These are phyloP conservation scores for Leptocoma aspasia DNA, from an alignment of 2,113 vertebrate genomes.

Conservation along the genomic window DNA sequence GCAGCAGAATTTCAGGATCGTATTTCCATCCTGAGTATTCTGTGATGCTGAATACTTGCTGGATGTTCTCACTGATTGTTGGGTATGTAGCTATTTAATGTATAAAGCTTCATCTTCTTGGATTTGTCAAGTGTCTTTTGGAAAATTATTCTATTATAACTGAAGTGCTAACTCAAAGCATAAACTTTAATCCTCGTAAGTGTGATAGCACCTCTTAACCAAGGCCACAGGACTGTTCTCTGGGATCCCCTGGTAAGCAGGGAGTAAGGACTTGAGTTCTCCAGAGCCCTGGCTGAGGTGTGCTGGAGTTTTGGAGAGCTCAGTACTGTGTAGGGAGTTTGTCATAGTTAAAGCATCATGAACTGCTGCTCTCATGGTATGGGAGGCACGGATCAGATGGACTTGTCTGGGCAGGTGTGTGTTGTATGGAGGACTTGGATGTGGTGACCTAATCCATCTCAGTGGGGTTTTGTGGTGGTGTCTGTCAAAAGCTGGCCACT, in stretches of 20 bases:
- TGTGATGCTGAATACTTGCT: background rate
- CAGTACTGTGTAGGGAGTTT: rapidly evolving
- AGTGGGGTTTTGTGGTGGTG: background rate
- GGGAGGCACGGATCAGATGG: background rate
- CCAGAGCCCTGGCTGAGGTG: background rate
- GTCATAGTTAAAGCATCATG: background rate
- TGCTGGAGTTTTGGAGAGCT: background rate
- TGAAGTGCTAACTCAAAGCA: background rate
- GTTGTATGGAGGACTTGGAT: background rate
- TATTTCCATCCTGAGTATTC: background rate
- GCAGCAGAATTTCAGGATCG: background rate
- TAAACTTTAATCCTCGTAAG: background rate
- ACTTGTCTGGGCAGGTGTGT: background rate
- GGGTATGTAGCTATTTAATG: too few relatives aligned
- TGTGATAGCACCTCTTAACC: background rate
- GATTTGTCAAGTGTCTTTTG: background rate
- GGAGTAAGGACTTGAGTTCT: background rate
- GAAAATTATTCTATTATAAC: rapidly evolving
- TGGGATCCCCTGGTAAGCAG: background rate
- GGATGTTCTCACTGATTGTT: background rate
- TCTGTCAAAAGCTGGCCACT: background rate
- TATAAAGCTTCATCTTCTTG: background rate
- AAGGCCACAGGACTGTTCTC: background rate
- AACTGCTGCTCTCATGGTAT: background rate
- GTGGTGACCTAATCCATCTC: background rate